A percentile compares a stretch with the other conserved stretches of the same genome.
Evolutionary conservation across 2,113 vertebrate species (phyloP).

Genomic region (Menura novaehollandiae): DNA sequence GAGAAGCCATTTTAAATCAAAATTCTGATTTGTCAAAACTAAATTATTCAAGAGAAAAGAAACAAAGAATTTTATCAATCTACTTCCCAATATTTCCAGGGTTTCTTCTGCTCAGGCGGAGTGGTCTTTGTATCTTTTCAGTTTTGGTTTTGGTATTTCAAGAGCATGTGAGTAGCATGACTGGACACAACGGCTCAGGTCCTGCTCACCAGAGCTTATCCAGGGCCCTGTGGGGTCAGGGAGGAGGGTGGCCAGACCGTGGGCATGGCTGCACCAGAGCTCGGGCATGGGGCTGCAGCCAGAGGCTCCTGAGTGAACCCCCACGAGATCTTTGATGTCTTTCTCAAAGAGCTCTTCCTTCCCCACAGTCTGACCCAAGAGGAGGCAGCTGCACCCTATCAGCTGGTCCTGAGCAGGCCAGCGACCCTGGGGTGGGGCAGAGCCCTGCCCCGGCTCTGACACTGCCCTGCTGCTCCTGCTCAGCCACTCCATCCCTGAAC

Average conservation of each 20-base stretch:
- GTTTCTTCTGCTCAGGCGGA: not conserved
- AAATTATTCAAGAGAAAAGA: not conserved
- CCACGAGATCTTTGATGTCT: not conserved
- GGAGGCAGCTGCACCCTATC: not conserved
- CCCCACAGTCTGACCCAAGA: not conserved
- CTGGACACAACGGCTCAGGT: not conserved
- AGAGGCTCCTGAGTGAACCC: not conserved
- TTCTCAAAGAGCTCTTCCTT: not conserved
- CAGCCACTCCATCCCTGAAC: not conserved
- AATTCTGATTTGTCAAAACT: not conserved
- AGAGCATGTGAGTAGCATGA: fast-evolving
- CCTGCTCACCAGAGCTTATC: not conserved
- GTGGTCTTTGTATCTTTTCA: not conserved
- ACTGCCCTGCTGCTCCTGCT: not conserved
- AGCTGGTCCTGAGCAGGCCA: not conserved
- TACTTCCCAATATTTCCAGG: not conserved
- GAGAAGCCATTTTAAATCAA: not conserved
- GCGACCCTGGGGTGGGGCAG: fast-evolving
- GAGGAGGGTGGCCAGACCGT: not conserved
- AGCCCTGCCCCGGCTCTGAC: not conserved
- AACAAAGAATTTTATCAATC: not conserved
- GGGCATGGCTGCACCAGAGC: not conserved
- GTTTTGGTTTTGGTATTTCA: not conserved
- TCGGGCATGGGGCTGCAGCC: not conserved
- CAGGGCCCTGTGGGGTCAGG: not conserved